Evolutionary conservation across 2,797 vertebrate genomes (phyloP).

Genomic region (Discoglossus pictus): DNA sequence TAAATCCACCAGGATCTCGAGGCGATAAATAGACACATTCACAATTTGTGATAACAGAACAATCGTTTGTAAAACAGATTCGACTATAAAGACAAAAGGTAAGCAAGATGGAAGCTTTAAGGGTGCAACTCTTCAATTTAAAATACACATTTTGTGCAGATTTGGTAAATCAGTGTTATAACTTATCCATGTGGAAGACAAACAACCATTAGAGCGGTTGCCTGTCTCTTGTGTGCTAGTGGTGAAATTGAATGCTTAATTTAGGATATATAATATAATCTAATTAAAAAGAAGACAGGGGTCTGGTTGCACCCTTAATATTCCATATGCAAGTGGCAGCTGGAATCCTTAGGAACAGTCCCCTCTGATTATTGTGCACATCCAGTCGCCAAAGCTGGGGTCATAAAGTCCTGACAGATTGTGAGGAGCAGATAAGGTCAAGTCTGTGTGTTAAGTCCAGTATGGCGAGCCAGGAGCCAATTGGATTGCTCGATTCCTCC

Average conservation of each 20-base stretch:
- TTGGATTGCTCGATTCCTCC: conserved; percentile 14
- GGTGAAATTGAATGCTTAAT: background rate
- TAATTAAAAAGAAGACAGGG: background rate
- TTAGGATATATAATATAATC: background rate
- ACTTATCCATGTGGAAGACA: background rate
- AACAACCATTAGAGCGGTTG: background rate
- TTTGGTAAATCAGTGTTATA: background rate
- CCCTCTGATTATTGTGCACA: conserved; percentile 1
- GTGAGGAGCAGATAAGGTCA: background rate
- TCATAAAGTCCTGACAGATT: background rate
- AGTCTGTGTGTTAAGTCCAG: background rate
- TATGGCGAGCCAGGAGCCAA: conserved; percentile 15
- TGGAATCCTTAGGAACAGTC: background rate
- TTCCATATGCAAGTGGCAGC: background rate
- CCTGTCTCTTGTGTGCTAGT: background rate
- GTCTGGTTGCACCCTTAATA: conserved; percentile 16
- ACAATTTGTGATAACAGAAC: conserved; percentile 8
- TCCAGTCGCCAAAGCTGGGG: conserved; percentile 7
- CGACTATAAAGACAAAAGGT: conserved; percentile 13
- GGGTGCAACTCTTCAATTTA: conserved; percentile 10
- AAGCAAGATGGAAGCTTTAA: conserved; percentile 7
- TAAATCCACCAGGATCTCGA: conserved; percentile 8
- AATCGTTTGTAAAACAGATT: conserved; percentile 9
- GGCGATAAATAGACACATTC: conserved; percentile 37
- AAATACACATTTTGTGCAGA: background rate